phyloP scores from a whole-genome alignment of 1,140 invertebrate species.

The Anadara kagoshimensis region DNA sequence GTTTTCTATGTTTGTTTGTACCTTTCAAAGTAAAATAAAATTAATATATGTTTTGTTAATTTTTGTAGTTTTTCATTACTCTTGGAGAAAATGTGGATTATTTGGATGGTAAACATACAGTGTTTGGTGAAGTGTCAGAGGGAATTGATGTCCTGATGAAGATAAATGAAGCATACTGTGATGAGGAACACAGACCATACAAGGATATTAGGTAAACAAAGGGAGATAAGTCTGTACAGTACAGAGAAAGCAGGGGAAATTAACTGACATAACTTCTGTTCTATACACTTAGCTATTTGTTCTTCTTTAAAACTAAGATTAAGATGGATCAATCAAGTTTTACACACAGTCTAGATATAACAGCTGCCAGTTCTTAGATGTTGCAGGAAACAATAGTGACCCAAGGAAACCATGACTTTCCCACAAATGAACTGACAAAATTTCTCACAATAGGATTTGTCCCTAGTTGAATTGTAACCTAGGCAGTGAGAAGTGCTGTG shows the following conservation, averaged over 20 bases:
- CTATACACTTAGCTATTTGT: too few species aligned
- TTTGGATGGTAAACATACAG: conserved; percentile 92
- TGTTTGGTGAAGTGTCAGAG: conserved; percentile 95
- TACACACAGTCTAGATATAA: too few species aligned
- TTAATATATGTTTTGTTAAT: neutral
- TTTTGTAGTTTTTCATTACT: conserved; percentile 94
- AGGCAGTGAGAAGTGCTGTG: too few species aligned
- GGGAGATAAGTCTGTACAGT: neutral
- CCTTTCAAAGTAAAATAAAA: neutral
- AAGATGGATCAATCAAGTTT: too few species aligned
- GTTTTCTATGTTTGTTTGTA: too few species aligned
- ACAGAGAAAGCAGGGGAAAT: neutral
- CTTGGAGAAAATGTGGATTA: conserved; percentile 91
- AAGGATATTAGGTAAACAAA: conserved; percentile 86
- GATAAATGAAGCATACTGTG: conserved; percentile 96
- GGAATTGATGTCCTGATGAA: conserved; percentile 91
- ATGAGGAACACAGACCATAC: conserved; percentile 92
- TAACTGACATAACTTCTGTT: neutral
- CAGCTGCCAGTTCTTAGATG: too few species aligned
- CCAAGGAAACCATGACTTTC: too few species aligned
- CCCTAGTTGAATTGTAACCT: too few species aligned
- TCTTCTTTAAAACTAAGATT: too few species aligned
- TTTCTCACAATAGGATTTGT: too few species aligned
- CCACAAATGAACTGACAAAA: too few species aligned
- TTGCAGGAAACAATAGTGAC: too few species aligned